Percentiles rank a stretch among this genome's conserved stretches.
Conservation (phyloP, 2,888 invertebrate genomes). For the Drosophila birchii region DNA sequence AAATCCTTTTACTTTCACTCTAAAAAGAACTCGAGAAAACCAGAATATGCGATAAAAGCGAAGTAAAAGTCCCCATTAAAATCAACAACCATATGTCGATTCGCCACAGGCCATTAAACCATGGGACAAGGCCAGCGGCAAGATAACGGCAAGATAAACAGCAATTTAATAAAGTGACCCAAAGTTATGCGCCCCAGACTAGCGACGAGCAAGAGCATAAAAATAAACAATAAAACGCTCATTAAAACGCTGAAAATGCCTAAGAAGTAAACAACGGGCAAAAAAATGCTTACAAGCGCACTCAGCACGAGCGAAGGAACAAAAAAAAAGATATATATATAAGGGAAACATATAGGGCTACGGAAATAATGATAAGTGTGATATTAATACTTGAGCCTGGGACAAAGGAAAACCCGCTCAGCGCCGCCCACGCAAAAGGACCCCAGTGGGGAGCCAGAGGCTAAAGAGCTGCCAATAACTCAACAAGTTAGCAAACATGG, state of each 20-base stretch:
- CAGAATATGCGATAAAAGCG: slow-evolving; percentile 29
- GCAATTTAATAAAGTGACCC: slow-evolving; percentile 60
- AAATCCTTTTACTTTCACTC: slow-evolving; percentile 15
- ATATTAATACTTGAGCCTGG: slow-evolving; percentile 59
- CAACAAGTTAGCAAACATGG: slow-evolving; percentile 77
- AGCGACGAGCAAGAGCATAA: slow-evolving; percentile 48
- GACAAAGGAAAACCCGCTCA: slow-evolving; percentile 28
- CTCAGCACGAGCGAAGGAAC: slow-evolving; percentile 18
- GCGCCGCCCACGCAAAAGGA: slow-evolving; percentile 8
- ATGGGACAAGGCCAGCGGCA: slow-evolving; percentile 9
- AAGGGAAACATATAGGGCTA: slow-evolving; percentile 9
- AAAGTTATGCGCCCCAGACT: slow-evolving; percentile 39
- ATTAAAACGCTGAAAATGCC: slow-evolving; percentile 60
- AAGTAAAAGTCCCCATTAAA: slow-evolving; percentile 59
- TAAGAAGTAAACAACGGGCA: slow-evolving; percentile 50
- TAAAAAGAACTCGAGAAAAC: slow-evolving; percentile 10
- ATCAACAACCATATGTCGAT: slow-evolving; percentile 65
- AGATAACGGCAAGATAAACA: slow-evolving; percentile 68
- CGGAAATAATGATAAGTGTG: slow-evolving; percentile 65
- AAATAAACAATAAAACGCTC: slow-evolving; percentile 69
- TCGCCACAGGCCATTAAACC: slow-evolving; percentile 56
- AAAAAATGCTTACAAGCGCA: slow-evolving; percentile 34
- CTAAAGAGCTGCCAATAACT: slow-evolving; percentile 70
- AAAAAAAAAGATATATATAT: slow-evolving; percentile 9
- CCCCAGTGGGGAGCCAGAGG: slow-evolving; percentile 29